Base-by-base conservation (phyloP, 2,888 invertebrate species). In the Megalurothrips usitatus region DNA sequence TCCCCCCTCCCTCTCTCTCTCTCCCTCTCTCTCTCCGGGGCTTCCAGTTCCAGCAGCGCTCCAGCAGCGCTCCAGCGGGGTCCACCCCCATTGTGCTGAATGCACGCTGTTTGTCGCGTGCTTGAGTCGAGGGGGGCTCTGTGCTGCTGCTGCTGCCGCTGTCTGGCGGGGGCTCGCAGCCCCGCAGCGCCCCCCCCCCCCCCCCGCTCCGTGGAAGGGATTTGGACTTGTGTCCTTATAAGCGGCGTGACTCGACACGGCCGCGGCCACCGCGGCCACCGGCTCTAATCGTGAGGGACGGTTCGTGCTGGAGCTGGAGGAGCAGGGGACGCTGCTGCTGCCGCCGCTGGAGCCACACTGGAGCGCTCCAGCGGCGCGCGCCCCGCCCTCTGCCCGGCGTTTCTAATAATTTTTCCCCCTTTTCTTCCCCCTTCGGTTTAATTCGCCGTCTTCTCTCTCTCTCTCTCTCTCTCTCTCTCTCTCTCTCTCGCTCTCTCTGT, bases 61-160 rank as follows among this genome's bases (percentile, higher is more conserved):
- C n/a, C n/a, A n/a, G 19, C 58, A 17, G 58, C 17, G 68, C 26
- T 75, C 68, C 68, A 26, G 68, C 68, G 9, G 26, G 26, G 68
- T 26, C 19, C 14, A 6, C 23, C 19, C 26, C 68, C 26, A 75
- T 75, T 75, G 68, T 75, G 68, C 68, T 75, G 23, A 26, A 75
- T 75, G 68, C 68, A 26, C 23, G 68, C 26, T 75, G 68, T 26
- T 75, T 75, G 68, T 75, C 68, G 68, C 68, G 68, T 75, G 68
- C 68, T 75, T 26, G 68, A 75, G 68, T 23, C 10, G 26, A 75
- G 68, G 4, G 68, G 68, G 68, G 26, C 68, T 23, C 34, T 43
- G 6, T 43, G 34, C 34, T 10, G 52, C 19, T 10, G 52, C 19
- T 6, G 6, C 34, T 43, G 34, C 34, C 34, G 6, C 34, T 43